Conservation (phyloP, 2,888 invertebrate species). For the Idaea biselata region DNA sequence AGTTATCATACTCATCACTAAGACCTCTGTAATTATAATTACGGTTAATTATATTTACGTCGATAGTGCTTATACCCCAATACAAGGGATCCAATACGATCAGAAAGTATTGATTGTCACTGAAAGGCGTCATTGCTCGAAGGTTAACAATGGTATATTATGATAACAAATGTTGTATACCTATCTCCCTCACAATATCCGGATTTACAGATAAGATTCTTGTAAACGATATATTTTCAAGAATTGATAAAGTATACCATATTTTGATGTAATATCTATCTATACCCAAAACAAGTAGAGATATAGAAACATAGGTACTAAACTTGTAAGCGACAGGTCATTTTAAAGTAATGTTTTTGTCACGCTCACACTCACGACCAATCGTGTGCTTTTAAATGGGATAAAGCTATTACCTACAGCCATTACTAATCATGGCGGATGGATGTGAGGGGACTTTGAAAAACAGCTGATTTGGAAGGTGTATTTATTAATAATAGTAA, state of each 20-base stretch:
- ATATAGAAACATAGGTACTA: background rate
- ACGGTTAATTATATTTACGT: too few relatives aligned
- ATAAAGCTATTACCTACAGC: background rate
- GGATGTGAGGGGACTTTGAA: background rate
- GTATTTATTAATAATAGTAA: background rate
- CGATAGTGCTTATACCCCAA: too few relatives aligned
- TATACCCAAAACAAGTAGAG: background rate
- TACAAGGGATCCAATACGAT: too few relatives aligned
- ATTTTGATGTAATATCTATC: background rate
- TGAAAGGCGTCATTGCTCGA: too few relatives aligned
- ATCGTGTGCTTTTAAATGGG: background rate
- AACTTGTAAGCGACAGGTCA: background rate
- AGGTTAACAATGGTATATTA: too few relatives aligned
- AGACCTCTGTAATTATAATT: too few relatives aligned
- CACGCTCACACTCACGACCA: background rate
- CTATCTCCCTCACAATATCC: background rate
- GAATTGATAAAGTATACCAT: background rate
- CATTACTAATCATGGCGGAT: background rate
- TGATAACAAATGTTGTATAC: background rate
- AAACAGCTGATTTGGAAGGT: background rate
- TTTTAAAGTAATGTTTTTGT: background rate
- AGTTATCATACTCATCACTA: too few relatives aligned
- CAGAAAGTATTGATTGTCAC: too few relatives aligned
- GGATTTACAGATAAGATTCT: background rate
- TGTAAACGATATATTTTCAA: background rate